Evolutionary conservation across 1,140 invertebrate species (phyloP).

Genomic region (Papilio xuthus): DNA sequence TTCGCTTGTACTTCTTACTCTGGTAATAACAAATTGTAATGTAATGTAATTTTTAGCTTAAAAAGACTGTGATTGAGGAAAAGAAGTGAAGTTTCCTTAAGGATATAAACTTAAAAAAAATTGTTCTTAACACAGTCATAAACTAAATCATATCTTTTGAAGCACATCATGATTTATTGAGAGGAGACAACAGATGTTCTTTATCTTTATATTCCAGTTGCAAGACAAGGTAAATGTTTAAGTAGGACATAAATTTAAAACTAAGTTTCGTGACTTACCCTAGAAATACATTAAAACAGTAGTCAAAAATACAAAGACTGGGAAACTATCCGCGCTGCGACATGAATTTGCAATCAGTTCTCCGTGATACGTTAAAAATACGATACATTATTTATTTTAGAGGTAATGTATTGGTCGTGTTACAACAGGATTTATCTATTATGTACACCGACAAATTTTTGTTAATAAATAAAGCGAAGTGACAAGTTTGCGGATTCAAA

Average conservation of each 20-base stretch:
- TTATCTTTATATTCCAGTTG: conserved; percentile 1
- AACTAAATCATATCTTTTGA: too few relatives aligned
- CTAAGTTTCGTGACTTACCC: conserved; percentile 36
- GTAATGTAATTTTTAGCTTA: background rate
- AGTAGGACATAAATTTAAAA: conserved; percentile 32
- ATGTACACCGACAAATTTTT: conserved; percentile 46
- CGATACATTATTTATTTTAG: conserved; percentile 52
- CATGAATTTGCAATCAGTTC: conserved; percentile 48
- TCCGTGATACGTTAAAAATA: conserved; percentile 49
- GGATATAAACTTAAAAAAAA: too few relatives aligned
- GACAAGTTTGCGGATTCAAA: conserved; percentile 45
- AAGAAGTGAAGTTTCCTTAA: background rate
- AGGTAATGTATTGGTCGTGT: conserved; percentile 43
- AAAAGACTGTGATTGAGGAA: background rate
- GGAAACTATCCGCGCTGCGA: conserved; percentile 42
- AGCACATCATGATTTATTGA: background rate
- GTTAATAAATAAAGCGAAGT: conserved; percentile 47
- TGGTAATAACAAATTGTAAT: background rate
- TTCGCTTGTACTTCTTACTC: background rate
- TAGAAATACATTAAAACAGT: conserved; percentile 33
- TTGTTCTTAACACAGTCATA: too few relatives aligned
- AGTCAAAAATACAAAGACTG: conserved; percentile 37
- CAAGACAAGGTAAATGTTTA: conserved; percentile 21
- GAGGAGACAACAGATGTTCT: conserved; percentile 2
- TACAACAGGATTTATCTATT: conserved; percentile 47